phyloP scores from a whole-genome alignment of 2,113 vertebrate genomes.

The Lonchura striata region DNA sequence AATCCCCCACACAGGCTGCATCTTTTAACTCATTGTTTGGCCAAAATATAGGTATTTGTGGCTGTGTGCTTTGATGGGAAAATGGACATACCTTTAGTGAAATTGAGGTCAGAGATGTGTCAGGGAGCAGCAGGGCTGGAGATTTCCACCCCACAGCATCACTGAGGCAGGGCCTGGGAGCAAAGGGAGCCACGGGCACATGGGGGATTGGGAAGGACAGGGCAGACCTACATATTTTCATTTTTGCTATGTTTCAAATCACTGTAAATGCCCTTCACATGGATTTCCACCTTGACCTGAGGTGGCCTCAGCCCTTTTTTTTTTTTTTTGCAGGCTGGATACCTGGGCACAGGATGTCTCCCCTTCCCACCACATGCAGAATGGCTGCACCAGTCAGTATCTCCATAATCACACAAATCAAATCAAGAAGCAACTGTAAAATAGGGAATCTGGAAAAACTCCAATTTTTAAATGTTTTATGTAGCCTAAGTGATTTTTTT shows the following conservation, averaged over 20 bases:
- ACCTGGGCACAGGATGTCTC: accelerated
- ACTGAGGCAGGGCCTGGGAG: neutral
- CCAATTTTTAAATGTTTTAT: accelerated
- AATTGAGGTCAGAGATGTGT: accelerated
- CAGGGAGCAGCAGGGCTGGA: neutral
- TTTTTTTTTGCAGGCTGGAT: neutral
- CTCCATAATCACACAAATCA: neutral
- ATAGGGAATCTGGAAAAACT: neutral
- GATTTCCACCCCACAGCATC: too few species aligned
- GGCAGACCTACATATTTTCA: accelerated
- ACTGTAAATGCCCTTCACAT: neutral
- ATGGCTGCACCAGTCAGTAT: neutral
- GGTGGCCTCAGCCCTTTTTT: neutral
- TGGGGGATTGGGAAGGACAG: neutral
- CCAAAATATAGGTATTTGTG: neutral
- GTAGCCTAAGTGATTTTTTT: neutral
- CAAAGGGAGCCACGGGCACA: accelerated
- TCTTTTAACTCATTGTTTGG: neutral
- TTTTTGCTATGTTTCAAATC: neutral
- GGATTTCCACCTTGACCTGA: neutral
- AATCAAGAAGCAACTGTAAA: neutral
- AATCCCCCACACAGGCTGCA: too few species aligned
- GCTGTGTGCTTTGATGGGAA: accelerated
- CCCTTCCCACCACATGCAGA: neutral
- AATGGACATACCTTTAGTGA: too few species aligned